Conservation (phyloP, 2,888 invertebrate genomes). For the Muschampia plurimacula region DNA sequence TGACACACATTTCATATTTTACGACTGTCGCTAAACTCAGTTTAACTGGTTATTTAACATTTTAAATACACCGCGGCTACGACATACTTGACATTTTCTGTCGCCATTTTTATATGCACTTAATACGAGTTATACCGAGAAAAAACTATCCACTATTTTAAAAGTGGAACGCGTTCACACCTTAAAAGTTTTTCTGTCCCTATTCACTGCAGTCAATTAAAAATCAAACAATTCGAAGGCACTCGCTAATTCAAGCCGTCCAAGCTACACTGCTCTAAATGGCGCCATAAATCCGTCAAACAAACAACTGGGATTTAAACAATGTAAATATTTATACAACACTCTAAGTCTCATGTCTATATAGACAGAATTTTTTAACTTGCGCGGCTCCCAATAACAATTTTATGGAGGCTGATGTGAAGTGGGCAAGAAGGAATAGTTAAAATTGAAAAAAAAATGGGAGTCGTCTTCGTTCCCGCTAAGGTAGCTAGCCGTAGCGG, state of each 20-base stretch:
- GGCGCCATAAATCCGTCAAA: conserved; percentile 66
- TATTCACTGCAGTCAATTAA: conserved; percentile 49
- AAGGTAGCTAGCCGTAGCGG: conserved; percentile 53
- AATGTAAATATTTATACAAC: conserved; percentile 69
- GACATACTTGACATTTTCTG: conserved; percentile 33
- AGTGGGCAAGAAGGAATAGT: conserved; percentile 65
- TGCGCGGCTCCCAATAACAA: conserved; percentile 53
- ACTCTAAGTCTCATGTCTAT: conserved; percentile 37
- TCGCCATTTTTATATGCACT: conserved; percentile 29
- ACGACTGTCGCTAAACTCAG: conserved; percentile 50
- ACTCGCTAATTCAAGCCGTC: conserved; percentile 64
- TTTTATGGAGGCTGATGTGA: conserved; percentile 59
- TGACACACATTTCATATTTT: conserved; percentile 72
- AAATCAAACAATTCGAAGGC: conserved; percentile 62
- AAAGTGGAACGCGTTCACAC: conserved; percentile 29
- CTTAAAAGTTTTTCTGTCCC: conserved; percentile 32
- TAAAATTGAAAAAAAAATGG: conserved; percentile 65
- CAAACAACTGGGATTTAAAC: conserved; percentile 57
- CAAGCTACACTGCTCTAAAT: conserved; percentile 59
- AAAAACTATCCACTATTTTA: conserved; percentile 16
- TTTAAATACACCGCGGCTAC: conserved; percentile 39
- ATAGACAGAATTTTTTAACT: conserved; percentile 32
- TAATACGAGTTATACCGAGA: conserved; percentile 9
- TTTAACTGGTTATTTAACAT: conserved; percentile 50
- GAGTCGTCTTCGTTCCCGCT: conserved; percentile 52